Evolutionary conservation across 30 jellyfish, hydroid and myxozoan genomes (phyloP), one percentile per base, ranked within the genome.

Genomic region (Catostylus mosaicus): DNA sequence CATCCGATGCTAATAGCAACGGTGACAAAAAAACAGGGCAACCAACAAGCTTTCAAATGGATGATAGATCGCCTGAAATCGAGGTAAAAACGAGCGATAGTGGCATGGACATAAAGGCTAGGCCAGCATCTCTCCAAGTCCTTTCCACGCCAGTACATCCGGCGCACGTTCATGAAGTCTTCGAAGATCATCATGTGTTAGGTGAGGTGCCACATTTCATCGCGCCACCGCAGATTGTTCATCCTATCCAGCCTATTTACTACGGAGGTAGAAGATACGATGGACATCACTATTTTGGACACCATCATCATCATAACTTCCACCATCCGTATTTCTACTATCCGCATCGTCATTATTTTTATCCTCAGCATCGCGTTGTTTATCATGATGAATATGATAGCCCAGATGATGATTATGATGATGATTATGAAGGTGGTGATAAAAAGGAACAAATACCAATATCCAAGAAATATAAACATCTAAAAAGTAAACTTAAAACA

Each of bases 1-100:
- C 63, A 18, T 18, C 63, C 24, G 60, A 29, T 11, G 74, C 16
- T 1, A 38, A 20, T 18, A 75, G 65, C 7, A 22, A 24, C 23
- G 29, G 73, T 35, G 62, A 50, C 23, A 52, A 75, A 32, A 75
- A 75, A 38, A 65, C 76, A 37, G 83, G 83, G 18, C 94, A 69
- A 59, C 94, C 94, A 48, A 84, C 94, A 3, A 51, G 64, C 37
- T 84, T 84, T 35, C 83, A 72, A 11, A 84, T 84, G 94, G 94
- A 84, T 45, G 94, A 84, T 45, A 72, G 87, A 59, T 81, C 88
- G 29, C 94, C 94, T 30, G 94, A 84, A 71, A 74, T 84, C 6
- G 88, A 84, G 59, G 94, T 84, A 1, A 71, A 62, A 29, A 80
- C 94, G 20, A 67, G 83, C 51, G 94, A 81, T 27, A 30, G 7